These are phyloP conservation scores for Microctonus aethiopoides DNA, from an alignment of 2,888 invertebrate genomes.

Conservation along the genomic window DNA sequence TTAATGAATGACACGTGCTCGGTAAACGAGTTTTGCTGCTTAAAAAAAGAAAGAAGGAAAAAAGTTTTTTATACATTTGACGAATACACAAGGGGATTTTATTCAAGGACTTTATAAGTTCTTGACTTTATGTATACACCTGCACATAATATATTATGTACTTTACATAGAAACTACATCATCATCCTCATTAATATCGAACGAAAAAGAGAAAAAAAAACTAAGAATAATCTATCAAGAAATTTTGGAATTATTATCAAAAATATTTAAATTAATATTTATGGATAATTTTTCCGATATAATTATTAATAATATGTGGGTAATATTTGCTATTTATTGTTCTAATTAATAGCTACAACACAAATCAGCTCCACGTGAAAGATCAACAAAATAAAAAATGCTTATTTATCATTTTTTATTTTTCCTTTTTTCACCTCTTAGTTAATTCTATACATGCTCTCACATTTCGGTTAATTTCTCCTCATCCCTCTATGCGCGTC, in stretches of 20 bases:
- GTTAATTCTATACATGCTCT: conserved; percentile 28
- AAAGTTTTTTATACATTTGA: conserved; percentile 47
- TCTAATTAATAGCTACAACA: no score
- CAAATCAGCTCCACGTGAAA: background rate
- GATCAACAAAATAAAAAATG: no score
- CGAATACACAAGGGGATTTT: conserved; percentile 35
- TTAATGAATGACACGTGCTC: conserved; percentile 58
- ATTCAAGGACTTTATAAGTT: conserved; percentile 54
- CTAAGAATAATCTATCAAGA: no score
- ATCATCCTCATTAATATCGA: background rate
- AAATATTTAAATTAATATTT: no score
- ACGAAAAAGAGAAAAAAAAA: background rate
- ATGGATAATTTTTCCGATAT: background rate
- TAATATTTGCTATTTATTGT: no score
- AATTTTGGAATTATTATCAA: no score
- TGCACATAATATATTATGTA: conserved; percentile 38
- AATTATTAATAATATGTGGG: no score
- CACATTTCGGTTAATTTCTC: conserved; percentile 33
- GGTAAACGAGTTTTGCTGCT: conserved; percentile 57
- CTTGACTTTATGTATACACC: conserved; percentile 57
- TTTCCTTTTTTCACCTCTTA: conserved; percentile 56
- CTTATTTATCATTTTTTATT: background rate
- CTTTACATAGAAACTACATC: no score
- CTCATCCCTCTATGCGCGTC: conserved; percentile 30
- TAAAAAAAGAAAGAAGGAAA: no score